These are phyloP conservation scores for Coptodon bakossiorum DNA, from an alignment of 2,113 vertebrate species.

Conservation along the genomic window DNA sequence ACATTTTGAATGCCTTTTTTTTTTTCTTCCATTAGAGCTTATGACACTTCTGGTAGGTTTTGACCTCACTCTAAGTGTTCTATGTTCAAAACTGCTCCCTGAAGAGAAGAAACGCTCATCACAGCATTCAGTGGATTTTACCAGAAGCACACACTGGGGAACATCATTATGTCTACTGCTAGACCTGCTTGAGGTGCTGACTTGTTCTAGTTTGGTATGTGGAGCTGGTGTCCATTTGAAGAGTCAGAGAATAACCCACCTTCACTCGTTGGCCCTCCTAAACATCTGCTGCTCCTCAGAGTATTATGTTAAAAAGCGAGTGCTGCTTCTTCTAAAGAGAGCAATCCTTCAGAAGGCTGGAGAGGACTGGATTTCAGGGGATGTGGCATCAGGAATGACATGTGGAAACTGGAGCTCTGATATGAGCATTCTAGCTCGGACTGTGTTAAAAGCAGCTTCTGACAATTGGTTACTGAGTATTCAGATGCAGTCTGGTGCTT, in stretches of 20 bases:
- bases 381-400: neutral
- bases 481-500: constrained; percentile 51
- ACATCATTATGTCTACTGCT: constrained; percentile 66
- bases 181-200: constrained; percentile 81
- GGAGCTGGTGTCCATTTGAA: constrained; percentile 15
- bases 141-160: neutral
- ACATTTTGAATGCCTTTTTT: neutral
- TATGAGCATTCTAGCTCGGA: constrained; percentile 52
- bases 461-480: constrained; percentile 70
- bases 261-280: constrained; percentile 64
- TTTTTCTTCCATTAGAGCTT: constrained; percentile 58
- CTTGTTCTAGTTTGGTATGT: constrained; percentile 59
- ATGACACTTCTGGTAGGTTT: constrained; percentile 70
- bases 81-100: constrained; percentile 67
- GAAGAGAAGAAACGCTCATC: neutral
- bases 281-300: constrained; percentile 52
- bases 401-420: constrained; percentile 44
- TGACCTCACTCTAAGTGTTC: constrained; percentile 64
- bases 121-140: neutral
- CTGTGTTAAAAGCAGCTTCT: constrained; percentile 63
- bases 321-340: constrained; percentile 80
- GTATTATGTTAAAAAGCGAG: constrained; percentile 76
- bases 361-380: constrained; percentile 72
- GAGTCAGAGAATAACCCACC: constrained; percentile 72
- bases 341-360: constrained; percentile 73